phyloP scores from a whole-genome alignment of 2,888 invertebrate species.

The Yponomeuta cagnagella region DNA sequence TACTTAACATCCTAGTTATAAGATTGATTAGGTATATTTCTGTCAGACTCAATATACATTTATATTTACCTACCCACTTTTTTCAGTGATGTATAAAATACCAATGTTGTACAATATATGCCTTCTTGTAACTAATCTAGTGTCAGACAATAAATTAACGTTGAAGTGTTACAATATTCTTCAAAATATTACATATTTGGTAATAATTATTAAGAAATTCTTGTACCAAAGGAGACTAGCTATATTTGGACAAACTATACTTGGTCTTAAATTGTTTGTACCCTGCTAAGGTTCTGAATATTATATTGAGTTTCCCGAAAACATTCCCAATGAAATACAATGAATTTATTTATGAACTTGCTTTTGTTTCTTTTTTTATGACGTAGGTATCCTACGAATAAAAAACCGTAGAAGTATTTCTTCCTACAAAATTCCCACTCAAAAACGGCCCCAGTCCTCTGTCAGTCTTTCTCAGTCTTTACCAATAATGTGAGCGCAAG shows the following conservation, averaged over 20 bases:
- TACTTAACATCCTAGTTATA: constrained; percentile 6
- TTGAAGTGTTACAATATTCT: background rate
- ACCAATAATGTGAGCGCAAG: no score
- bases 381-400: background rate
- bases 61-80: background rate
- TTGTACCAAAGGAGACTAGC: background rate
- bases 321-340: background rate
- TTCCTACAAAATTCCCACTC: no score
- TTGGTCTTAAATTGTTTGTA: background rate
- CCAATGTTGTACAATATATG: no score
- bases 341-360: background rate
- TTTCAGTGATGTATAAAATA: no score
- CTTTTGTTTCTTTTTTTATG: background rate
- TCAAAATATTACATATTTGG: background rate
- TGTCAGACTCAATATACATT: background rate
- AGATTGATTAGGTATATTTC: constrained; percentile 6
- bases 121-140: background rate
- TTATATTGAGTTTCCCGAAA: background rate
- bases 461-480: no score
- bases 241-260: background rate
- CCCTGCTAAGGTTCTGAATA: background rate
- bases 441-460: no score
- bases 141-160: background rate
- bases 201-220: background rate
- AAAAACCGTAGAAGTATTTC: no score